Evolutionary conservation across 2,888 invertebrate species (phyloP), one percentile per base, ranked within the genome.

Genomic region (Caenorhabditis sp.): DNA sequence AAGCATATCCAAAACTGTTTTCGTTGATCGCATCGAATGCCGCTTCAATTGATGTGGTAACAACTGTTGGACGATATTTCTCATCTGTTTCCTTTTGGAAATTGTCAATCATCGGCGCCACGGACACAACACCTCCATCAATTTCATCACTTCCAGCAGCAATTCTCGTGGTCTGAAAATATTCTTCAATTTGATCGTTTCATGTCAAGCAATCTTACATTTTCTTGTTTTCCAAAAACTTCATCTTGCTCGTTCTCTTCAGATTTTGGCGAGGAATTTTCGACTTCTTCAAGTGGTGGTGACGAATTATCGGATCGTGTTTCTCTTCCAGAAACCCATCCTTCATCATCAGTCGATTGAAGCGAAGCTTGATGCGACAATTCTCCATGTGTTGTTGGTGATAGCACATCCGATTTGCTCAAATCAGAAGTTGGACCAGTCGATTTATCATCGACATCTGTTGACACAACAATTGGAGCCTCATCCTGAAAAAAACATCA

Each of bases 281-380:
- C 31, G 31, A 31, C 31, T 12, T 43, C 43, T 10, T 43, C 43
- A 10, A 67, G 43, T 26, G 62, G 66, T 12, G 74, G 69, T 8
- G 73, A 73, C 1, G 73, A 73, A 23, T 73, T 73, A 4, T 65
- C 59, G 1, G 73, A 73, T 10, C 68, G 63, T 50, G 50, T 27
- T 53, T 69, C 74, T 61, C 49, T 66, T 60, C 74, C 74, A 31
- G 74, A 74, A 21, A 25, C 66, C 74, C 74, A 74, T 60, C 74
- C 74, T 67, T 74, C 74, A 31, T 74, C 74, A n/a, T 74, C 74
- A 27, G 74, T 74, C 14, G 74, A 66, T 21, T 74, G 68, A 12
- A 63, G 27, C 4, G 68, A 68, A 12, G 53, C 43, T 27, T 68
- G 74, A 3, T 69, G 74, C 2, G 67, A 57, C 1, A 74, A 67